Percentiles rank a stretch among this genome's conserved stretches.
phyloP scores from a whole-genome alignment of 2,113 vertebrate species.

The Atrichornis clamosus region DNA sequence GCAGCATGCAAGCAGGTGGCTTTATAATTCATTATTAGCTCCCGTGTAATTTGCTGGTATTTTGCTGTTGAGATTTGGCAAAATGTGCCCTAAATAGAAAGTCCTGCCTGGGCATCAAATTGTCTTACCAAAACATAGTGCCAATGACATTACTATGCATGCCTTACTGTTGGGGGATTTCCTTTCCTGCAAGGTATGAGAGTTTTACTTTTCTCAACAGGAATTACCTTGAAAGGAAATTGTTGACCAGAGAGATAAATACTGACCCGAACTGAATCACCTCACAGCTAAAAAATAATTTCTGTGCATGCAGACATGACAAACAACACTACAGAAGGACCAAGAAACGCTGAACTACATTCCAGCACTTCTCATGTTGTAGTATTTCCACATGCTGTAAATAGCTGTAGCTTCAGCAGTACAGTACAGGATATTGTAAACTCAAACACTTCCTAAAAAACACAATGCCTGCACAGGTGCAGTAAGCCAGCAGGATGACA shows the following conservation, averaged over 20 bases:
- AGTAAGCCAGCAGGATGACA: conserved; percentile 26
- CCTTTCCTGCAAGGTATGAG: not conserved
- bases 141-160: not conserved
- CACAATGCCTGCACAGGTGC: conserved; percentile 60
- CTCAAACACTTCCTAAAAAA: conserved; percentile 48
- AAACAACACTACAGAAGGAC: not conserved
- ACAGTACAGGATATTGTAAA: conserved; percentile 46
- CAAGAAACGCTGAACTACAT: not conserved
- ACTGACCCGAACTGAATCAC: not conserved
- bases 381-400: not conserved
- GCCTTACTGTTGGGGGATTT: not conserved
- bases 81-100: not conserved
- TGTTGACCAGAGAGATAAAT: not conserved
- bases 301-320: not conserved
- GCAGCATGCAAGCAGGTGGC: not conserved
- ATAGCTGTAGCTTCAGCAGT: conserved; percentile 16
- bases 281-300: not conserved
- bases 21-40: not conserved
- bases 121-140: not conserved
- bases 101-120: not conserved
- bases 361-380: not conserved
- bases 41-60: not conserved
- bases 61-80: not conserved
- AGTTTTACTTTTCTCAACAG: not conserved
- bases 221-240: not conserved